phyloP scores from a whole-genome alignment of 2,113 vertebrate species.

The Xiphorhynchus elegans region DNA sequence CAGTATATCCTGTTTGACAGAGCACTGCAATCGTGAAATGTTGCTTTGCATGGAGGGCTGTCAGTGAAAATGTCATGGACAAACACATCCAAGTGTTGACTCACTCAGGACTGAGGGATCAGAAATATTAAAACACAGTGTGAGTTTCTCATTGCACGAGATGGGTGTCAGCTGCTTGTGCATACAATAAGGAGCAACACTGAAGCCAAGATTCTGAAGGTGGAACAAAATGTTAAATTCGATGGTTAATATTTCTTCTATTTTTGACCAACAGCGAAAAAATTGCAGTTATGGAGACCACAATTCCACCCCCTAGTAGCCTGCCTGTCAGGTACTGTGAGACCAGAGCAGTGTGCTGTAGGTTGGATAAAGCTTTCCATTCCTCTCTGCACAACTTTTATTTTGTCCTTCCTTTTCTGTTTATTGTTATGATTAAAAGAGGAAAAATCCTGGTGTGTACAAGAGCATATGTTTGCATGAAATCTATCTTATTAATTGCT shows the following conservation, averaged over 20 bases:
- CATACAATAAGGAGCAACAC: neutral
- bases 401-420: neutral
- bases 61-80: neutral
- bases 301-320: neutral
- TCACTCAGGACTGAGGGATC: neutral
- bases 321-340: neutral
- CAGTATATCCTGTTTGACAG: neutral
- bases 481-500: conserved; percentile 4
- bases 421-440: neutral
- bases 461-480: neutral
- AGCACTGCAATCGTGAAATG: neutral
- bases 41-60: neutral
- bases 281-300: neutral
- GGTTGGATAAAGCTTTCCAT: conserved; percentile 15
- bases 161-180: neutral
- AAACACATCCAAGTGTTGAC: neutral
- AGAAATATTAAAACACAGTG: neutral
- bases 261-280: neutral
- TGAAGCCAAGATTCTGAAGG: neutral
- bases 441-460: neutral
- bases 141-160: neutral
- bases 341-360: neutral
- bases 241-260: neutral
- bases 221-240: neutral
- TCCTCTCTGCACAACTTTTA: neutral